Percentiles rank a stretch among this genome's conserved stretches.
phyloP scores from a whole-genome alignment of 2,888 invertebrate genomes.

The Desoria tigrina region DNA sequence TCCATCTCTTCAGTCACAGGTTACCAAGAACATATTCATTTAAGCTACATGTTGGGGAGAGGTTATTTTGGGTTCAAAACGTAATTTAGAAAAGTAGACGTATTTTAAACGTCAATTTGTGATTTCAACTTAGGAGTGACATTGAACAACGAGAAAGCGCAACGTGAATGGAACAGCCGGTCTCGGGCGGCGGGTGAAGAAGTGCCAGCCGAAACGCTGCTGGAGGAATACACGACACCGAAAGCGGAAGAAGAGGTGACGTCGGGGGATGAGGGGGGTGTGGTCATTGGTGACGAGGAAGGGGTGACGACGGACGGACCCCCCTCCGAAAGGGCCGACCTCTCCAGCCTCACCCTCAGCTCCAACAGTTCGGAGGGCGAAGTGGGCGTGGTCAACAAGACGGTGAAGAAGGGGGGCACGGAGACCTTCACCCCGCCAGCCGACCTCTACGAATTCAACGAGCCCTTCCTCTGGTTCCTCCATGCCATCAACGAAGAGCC shows the following conservation, averaged over 20 bases:
- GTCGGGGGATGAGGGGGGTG: constrained; percentile 16
- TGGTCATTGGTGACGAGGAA: background rate
- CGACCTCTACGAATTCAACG: constrained; percentile 39
- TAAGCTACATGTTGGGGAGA: background rate
- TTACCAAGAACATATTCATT: no score
- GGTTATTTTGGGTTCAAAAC: background rate
- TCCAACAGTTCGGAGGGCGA: background rate
- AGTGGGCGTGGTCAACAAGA: background rate
- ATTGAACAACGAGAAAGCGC: constrained; percentile 32
- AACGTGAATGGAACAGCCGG: constrained; percentile 15
- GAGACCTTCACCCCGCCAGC: constrained; percentile 15
- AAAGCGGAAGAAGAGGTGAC: constrained; percentile 13
- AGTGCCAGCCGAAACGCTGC: constrained; percentile 10
- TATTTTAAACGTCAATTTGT: background rate
- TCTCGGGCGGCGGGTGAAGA: background rate
- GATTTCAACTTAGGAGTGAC: constrained; percentile 44
- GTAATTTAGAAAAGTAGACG: background rate
- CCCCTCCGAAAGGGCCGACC: constrained; percentile 12
- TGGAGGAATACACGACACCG: constrained; percentile 19
- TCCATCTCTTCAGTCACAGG: constrained; percentile 38
- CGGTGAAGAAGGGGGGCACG: constrained; percentile 9
- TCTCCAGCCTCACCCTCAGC: background rate
- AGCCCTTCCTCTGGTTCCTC: constrained; percentile 47
- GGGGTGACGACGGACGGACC: constrained; percentile 2
- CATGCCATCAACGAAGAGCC: constrained; percentile 48